Percentiles rank a stretch among this genome's conserved stretches.
Evolutionary conservation across 2,113 vertebrate species (phyloP).

Genomic region (Pionites leucogaster): DNA sequence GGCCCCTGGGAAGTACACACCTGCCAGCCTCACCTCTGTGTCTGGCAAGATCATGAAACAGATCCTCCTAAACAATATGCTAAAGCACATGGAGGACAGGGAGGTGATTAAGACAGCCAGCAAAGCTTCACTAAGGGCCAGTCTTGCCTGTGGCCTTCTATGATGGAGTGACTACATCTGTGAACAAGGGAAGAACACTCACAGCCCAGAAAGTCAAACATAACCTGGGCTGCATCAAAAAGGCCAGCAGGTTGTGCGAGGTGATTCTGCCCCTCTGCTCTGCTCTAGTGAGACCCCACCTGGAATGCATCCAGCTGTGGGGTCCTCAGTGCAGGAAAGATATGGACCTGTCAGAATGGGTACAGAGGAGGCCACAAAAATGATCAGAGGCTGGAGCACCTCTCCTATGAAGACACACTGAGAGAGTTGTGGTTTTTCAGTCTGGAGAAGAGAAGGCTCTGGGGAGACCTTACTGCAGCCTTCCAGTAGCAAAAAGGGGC

Average conservation of each 20-base stretch:
- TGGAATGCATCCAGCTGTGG: neutral
- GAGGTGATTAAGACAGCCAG: neutral
- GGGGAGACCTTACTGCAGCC: neutral
- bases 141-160: neutral
- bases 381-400: neutral
- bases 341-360: neutral
- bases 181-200: neutral
- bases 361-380: neutral
- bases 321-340: neutral
- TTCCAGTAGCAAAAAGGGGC: neutral
- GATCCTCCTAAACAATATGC: neutral
- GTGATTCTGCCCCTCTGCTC: neutral
- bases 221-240: neutral
- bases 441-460: neutral
- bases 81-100: neutral
- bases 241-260: neutral
- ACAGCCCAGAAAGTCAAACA: neutral
- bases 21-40: neutral
- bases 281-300: neutral
- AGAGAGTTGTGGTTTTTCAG: neutral
- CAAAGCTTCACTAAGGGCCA: neutral
- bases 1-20: neutral
- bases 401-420: neutral
- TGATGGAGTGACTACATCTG: neutral
- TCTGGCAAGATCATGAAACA: neutral